Evolutionary conservation across 92 coral and sea anemone species (phyloP).

Genomic region (Zoanthus sociatus): DNA sequence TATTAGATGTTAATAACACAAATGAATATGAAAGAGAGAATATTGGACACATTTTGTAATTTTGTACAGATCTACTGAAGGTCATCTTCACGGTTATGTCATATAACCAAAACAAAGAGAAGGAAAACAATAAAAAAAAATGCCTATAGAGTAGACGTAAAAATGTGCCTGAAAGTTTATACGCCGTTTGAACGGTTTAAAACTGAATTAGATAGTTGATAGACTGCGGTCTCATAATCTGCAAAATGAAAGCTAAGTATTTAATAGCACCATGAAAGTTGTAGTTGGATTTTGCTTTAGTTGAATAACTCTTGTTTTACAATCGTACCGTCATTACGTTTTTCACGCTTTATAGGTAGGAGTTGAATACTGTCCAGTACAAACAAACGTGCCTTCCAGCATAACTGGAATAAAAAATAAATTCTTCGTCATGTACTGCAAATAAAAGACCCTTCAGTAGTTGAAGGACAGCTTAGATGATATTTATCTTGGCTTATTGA

Average conservation of each 20-base stretch:
- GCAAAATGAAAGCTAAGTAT: not conserved
- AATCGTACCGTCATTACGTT: no score
- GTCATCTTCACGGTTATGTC: no score
- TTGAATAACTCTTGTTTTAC: no score
- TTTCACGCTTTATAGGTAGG: no score
- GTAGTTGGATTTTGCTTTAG: no score
- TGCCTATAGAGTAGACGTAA: not conserved
- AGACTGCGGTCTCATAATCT: not conserved
- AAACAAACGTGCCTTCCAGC: not conserved
- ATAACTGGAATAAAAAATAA: not conserved
- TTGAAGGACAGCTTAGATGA: not conserved
- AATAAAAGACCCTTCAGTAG: not conserved
- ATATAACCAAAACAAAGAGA: not conserved
- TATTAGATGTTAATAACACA: conserved; percentile 18
- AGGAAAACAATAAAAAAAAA: not conserved
- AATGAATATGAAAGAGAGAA: not conserved
- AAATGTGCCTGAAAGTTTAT: not conserved
- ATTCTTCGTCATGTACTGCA: not conserved
- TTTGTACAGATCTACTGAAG: conserved; percentile 28
- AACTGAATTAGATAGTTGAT: not conserved
- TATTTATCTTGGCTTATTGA: not conserved
- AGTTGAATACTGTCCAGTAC: not conserved
- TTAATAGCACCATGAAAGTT: no score
- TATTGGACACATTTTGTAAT: conserved; percentile 17
- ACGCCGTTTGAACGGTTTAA: not conserved